phyloP scores from a whole-genome alignment of 2,888 invertebrate species.

The Protodeltote pygarga region DNA sequence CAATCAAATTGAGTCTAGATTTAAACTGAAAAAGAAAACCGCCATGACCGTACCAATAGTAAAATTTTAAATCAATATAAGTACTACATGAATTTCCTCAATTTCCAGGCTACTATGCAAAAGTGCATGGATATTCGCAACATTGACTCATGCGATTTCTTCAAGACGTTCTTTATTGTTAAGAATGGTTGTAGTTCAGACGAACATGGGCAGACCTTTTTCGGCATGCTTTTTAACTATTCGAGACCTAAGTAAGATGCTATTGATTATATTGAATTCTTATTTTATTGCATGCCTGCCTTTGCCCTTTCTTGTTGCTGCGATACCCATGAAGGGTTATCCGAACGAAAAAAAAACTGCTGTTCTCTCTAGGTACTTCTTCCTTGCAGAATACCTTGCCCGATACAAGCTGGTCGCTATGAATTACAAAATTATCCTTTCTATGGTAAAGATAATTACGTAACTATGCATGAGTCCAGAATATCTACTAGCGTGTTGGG shows the following conservation, averaged over 20 bases:
- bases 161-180: constrained; percentile 57
- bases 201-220: constrained; percentile 46
- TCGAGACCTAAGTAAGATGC: constrained; percentile 55
- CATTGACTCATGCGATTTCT: constrained; percentile 67
- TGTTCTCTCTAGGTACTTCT: not conserved
- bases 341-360: not conserved
- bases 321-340: too few species aligned
- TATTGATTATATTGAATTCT: not conserved
- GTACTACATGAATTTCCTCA: not conserved
- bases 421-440: constrained; percentile 59
- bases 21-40: too few species aligned
- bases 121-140: constrained; percentile 73
- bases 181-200: constrained; percentile 56
- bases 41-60: too few species aligned
- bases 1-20: too few species aligned
- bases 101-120: constrained; percentile 65
- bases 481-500: constrained; percentile 73
- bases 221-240: constrained; percentile 61
- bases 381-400: constrained; percentile 62
- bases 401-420: constrained; percentile 61
- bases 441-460: constrained; percentile 61
- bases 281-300: not conserved
- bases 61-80: too few species aligned
- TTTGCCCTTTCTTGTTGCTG: not conserved
- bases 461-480: constrained; percentile 64